Percentiles rank a stretch among this genome's conserved stretches.
Conservation (phyloP, 2,888 invertebrate genomes). For the Arrhopalites spinosus region DNA sequence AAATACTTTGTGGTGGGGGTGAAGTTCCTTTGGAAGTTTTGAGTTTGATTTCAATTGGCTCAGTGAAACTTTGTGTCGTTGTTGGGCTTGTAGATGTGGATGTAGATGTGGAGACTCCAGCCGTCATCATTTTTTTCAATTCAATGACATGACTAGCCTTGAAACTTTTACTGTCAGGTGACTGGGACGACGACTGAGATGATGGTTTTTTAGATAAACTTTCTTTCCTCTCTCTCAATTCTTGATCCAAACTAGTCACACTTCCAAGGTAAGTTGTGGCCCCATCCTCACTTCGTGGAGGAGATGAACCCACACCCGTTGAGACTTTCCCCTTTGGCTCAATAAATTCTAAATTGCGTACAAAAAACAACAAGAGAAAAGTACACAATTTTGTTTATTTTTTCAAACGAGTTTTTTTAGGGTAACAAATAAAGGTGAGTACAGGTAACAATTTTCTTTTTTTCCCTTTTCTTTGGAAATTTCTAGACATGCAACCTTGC, state of each 20-base stretch:
- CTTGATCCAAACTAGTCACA: too few species aligned
- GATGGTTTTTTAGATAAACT: too few species aligned
- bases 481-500: too few species aligned
- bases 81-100: not conserved
- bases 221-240: not conserved
- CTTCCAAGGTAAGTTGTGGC: not conserved
- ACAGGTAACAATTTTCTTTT: too few species aligned
- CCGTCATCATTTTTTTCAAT: not conserved
- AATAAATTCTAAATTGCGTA: not conserved
- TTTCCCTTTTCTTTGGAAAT: too few species aligned
- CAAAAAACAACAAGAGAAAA: not conserved
- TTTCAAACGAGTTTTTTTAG: too few species aligned
- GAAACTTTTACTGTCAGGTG: not conserved
- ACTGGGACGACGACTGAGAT: slow-evolving; percentile 4
- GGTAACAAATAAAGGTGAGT: too few species aligned
- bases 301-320: slow-evolving; percentile 70
- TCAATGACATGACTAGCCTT: slow-evolving; percentile 1
- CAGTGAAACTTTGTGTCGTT: not conserved
- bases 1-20: slow-evolving; percentile 83
- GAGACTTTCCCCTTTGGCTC: slow-evolving; percentile 58
- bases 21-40: slow-evolving; percentile 75
- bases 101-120: not conserved
- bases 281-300: slow-evolving; percentile 59
- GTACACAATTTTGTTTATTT: too few species aligned
- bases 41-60: not conserved